Base-by-base conservation (phyloP, 2,888 invertebrate species). In the Dryobota labecula region DNA sequence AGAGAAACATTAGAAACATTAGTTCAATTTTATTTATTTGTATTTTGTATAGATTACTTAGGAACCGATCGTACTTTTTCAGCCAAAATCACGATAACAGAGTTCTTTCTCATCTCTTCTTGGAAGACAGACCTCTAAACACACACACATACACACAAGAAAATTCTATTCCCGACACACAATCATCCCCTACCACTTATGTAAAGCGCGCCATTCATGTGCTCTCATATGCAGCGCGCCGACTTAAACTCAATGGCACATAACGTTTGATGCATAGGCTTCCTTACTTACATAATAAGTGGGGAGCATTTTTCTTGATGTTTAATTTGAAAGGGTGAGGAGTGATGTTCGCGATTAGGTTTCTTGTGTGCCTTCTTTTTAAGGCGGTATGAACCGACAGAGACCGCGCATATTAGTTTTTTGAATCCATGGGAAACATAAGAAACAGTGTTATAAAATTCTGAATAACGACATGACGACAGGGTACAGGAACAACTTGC, bases 161-260 rank as follows among this genome's bases (percentile, higher is more conserved):
- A 20, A 7, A 41, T 58, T 41, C 11, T 20, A 41, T 20, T 58
- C 58, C 7, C 3, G 24, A 41, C 58, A 24, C 24, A 41, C 24
- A 1, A 9, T 1, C 2, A n/a, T n/a, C 24, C 18, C 2, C 5
- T 8, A 2, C 18, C 24, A 1, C 11, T 27, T 53, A 74, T 75
- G 74, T 18, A 57, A 78, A 75, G 49, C 61, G 27, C 2, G 43
- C 43, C 49, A 74, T 71, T 74, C 56, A 57, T 78, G 38, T 30
- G 47, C 20, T 61, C 56, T 51, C 78, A 30, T 72, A 57, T 74
- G 49, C 61, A 72, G 56, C n/a, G 2, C 13, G n/a, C 5, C 36
- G 56, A 49, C 36, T 78, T 61, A 30, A 56, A 71, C 72, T 61
- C 56, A 38, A 71, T 57, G 49, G 27, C 72, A 56, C 38, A 78